phyloP scores from a whole-genome alignment of 2,797 vertebrate genomes.

The Pangasius krempfi region DNA sequence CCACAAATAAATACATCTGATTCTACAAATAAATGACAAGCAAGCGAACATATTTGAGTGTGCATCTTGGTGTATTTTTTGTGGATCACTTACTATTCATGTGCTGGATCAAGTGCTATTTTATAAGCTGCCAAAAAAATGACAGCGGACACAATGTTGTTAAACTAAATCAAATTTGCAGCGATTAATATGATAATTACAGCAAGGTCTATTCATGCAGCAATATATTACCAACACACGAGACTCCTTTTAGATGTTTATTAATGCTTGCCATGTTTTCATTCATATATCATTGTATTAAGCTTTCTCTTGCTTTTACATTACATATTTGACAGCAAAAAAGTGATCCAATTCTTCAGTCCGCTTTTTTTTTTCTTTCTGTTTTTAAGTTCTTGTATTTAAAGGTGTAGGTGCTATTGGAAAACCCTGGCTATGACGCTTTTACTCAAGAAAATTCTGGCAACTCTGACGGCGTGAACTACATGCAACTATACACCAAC shows the following conservation, averaged over 20 bases:
- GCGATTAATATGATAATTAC: neutral
- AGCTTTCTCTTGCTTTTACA: neutral
- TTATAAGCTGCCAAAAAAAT: neutral
- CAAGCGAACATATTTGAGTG: neutral
- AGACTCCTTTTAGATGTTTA: neutral
- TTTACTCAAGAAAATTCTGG: neutral
- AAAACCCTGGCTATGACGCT: neutral
- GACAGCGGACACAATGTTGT: neutral
- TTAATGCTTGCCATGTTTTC: neutral
- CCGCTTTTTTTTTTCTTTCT: neutral
- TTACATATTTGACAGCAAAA: neutral
- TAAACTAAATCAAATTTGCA: neutral
- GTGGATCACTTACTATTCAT: neutral
- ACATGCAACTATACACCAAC: neutral
- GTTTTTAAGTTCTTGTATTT: neutral
- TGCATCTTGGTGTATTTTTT: neutral
- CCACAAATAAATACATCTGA: neutral
- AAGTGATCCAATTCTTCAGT: neutral
- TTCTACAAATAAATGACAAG: neutral
- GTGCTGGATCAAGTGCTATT: constrained; percentile 2
- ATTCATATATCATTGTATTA: neutral
- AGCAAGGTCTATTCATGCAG: neutral
- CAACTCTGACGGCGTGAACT: neutral
- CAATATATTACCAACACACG: neutral
- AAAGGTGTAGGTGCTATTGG: neutral